Base-by-base conservation (phyloP, 2,888 invertebrate genomes). In the Eutolmus rufibarbis region DNA sequence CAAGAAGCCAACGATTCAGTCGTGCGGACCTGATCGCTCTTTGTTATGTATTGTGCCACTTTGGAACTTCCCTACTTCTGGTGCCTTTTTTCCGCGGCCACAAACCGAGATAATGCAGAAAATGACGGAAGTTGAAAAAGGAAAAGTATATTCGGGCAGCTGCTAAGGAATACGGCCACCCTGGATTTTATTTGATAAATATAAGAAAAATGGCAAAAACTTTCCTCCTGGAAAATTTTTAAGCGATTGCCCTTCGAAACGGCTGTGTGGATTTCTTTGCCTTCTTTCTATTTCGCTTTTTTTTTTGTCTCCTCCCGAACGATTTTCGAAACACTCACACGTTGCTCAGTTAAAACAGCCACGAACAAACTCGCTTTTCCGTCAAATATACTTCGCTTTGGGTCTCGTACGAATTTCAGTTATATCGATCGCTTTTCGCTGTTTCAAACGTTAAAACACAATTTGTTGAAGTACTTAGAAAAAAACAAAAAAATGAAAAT, bases 31-130 rank as follows among this genome's bases (percentile, higher is more conserved):
- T 66, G 66, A 66, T 82, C 82, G 82, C 34, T 81, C 37, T 82
- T 66, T 82, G 57, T 82, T 82, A 82, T 82, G 82, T 82, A 66
- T 82, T 82, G 82, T 82, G 82, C 82, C 66, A 82, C 82, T 82
- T 82, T 66, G 82, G 56, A 57, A 66, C 82, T 82, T 82, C 57
- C 31, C 51, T 81, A 81, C 81, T 81, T 81, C 57, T 57, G 46
- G 12, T 56, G 57, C 34, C 28, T 82, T 82, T 82, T 51, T 31
- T 51, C 37, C 37, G 57, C 56, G 56, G 57, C 40, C 82, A 82
- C 82, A 82, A 82, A 82, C 37, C 66, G 66, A 82, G 82, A 79
- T 23, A 51, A 19, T 79, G 31, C 51, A 79, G 82, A 57, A 82
- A 66, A 66, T 66, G 19, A 66, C 16, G 31, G 51, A 82, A 82